Base-by-base conservation (phyloP, 35 echinoderm and acorn worm species). In the Apostichopus parvimensis region DNA sequence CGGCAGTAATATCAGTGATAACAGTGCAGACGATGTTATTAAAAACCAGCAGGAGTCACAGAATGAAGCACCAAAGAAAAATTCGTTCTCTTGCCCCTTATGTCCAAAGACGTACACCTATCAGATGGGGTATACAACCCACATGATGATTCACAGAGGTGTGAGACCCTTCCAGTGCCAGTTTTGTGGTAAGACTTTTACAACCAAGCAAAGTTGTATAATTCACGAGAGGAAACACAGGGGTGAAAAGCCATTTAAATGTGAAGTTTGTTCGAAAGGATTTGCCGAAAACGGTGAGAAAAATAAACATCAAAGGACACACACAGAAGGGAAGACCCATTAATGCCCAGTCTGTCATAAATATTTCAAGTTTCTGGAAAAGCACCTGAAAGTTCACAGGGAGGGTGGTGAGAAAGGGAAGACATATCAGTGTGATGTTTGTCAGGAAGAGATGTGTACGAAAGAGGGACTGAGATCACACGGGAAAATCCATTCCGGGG, bases 181-280 rank as follows among this genome's bases (percentile, higher is more conserved):
- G 54, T 91, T 53, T 71, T 91, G 89, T 79, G 70, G 77, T 6
- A 78, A 91, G 26, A 78, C 45, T 14, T 91, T 79, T 17, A 75
- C 54, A 3, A 72, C 77, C 34, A 77, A 57, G 13, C 21, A 18
- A 1, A 53, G 26, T 5, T 52, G 72, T 5, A 56, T n/a, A 18
- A 4, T 5, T 24, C 89, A 91, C 53, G 75, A 91, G 79, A 75
- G 89, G 15, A 78, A 53, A 58, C 89, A 91, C 20, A 91, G 23
- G 9, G 89, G 89, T 14, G 89, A 91, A 57, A 91, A 79, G 34
- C 89, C 89, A 13, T 91, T 73, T 56, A 10, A 52, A 2, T 91
- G 89, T 22, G 15, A 91, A 11, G 34, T 58, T 58, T 91, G 89
- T 78, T 53, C 18, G 7, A 77, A 79, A 57, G 14, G 4, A n/a